Percentiles rank a stretch among this genome's conserved stretches.
Conservation (phyloP, 2,797 vertebrate genomes). For the Taenioides sp. region DNA sequence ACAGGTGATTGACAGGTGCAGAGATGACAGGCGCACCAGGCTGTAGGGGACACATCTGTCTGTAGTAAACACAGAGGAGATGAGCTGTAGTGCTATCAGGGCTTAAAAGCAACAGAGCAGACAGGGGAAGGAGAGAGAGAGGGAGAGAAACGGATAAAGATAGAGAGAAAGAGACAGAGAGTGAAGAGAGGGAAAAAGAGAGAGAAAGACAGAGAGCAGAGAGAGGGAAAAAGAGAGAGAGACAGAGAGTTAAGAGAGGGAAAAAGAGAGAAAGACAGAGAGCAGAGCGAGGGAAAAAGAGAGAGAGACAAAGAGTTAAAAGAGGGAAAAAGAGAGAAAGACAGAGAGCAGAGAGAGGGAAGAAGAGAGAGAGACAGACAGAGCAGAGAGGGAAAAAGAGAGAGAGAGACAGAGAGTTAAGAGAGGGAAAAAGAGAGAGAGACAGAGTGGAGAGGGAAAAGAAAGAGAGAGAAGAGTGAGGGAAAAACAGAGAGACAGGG, state of each 20-base stretch:
- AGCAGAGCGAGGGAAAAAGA: too few relatives aligned
- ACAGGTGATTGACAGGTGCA: conserved; percentile 65
- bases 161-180: too few relatives aligned
- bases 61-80: conserved; percentile 39
- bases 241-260: background rate
- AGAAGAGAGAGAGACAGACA: too few relatives aligned
- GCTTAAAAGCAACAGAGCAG: conserved; percentile 39
- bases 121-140: background rate
- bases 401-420: too few relatives aligned
- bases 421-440: background rate
- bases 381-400: background rate
- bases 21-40: conserved; percentile 55
- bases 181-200: too few relatives aligned
- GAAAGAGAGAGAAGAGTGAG: too few relatives aligned
- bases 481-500: too few relatives aligned
- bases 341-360: background rate
- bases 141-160: too few relatives aligned
- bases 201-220: too few relatives aligned
- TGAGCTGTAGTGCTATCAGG: conserved; percentile 16
- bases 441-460: background rate
- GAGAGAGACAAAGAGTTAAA: background rate
- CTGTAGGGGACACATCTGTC: conserved; percentile 37
- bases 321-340: too few relatives aligned
- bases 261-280: background rate
- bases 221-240: background rate